Evolutionary conservation across 2,113 vertebrate species (phyloP), one percentile per base, ranked within the genome.

Genomic region (Syngnathus typhle): DNA sequence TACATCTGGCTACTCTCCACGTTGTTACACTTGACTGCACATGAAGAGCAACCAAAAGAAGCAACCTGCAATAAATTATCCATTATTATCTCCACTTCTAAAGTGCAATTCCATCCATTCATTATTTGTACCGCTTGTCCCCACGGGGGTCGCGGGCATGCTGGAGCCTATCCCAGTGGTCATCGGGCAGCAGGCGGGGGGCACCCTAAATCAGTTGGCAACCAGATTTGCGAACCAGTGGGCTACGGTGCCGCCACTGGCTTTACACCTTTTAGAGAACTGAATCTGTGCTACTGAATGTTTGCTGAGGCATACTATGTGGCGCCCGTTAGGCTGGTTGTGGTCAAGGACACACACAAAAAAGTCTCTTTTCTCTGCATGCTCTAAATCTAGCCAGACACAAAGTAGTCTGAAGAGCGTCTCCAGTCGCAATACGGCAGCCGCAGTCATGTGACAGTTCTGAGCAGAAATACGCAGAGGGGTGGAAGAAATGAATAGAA

Each of bases 391-490:
- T 63, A 73, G 68, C 54, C 18, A 1, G 52, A 55, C 68, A 77
- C 43, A 74, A 74, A 76, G 63, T 49, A 58, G 55, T 64, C 68
- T 64, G 74, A 75, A 71, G 46, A 70, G 54, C 41, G 59, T 66
- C 61, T 71, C 39, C 59, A 37, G 55, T 32, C 19, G 21, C 54
- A 70, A 73, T 60, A 47, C 64, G 79, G 77, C 79, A 67, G 70
- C 64, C 37, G 41, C 64, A 43, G 67, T 76, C 65, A 67, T 75
- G 70, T 73, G 75, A 75, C 75, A 64, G 5, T 72, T 77, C 73
- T 62, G 75, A 72, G 68, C 65, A 79, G 77, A 82, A 82, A 84
- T 54, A 69, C 82, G 74, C 75, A 70, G 60, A 76, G 78, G 74
- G 75, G 32, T 19, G 58, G 54, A 76, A 67, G 61, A 52, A 52